A percentile compares a stretch with the other conserved stretches of the same genome.
These are phyloP conservation scores for Dicentrarchus labrax DNA, from an alignment of 2,113 vertebrate genomes.

Conservation along the genomic window DNA sequence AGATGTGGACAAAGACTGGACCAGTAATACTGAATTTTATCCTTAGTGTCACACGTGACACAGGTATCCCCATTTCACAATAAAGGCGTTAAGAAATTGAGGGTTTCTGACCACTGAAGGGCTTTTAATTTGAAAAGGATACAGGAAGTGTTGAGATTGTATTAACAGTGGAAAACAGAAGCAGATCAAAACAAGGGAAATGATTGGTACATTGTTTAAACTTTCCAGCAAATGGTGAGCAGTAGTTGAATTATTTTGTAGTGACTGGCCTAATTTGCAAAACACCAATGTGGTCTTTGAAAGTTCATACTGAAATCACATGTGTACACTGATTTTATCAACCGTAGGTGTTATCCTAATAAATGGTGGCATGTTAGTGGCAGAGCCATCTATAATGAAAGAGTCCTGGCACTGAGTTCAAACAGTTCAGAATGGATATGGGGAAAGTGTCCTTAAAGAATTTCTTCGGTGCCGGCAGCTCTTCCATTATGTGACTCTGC, in stretches of 20 bases:
- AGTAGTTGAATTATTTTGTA: neutral
- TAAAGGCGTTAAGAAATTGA: no score
- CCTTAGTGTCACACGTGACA: no score
- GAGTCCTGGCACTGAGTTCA: slow-evolving; percentile 20
- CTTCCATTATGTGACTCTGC: slow-evolving; percentile 53
- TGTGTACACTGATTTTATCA: slow-evolving; percentile 26
- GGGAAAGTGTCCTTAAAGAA: neutral
- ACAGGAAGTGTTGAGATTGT: no score
- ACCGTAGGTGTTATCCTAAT: slow-evolving; percentile 35
- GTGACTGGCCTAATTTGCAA: neutral
- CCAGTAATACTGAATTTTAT: no score
- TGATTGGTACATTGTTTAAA: no score
- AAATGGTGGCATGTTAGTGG: slow-evolving; percentile 65
- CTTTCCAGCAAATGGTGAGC: neutral
- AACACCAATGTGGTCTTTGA: slow-evolving; percentile 24
- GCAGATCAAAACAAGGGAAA: no score
- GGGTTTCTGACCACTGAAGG: no score
- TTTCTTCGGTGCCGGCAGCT: neutral
- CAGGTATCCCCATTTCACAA: no score
- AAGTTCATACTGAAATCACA: slow-evolving; percentile 15
- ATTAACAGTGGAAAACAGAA: no score
- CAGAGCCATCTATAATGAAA: slow-evolving; percentile 39
- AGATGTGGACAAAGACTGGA: no score
- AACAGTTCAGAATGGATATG: neutral
- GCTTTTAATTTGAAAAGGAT: no score